A percentile compares a stretch with the other conserved stretches of the same genome.
These are phyloP conservation scores for Cephalopholis sonnerati DNA, from an alignment of 2,113 vertebrate species.

Conservation along the genomic window DNA sequence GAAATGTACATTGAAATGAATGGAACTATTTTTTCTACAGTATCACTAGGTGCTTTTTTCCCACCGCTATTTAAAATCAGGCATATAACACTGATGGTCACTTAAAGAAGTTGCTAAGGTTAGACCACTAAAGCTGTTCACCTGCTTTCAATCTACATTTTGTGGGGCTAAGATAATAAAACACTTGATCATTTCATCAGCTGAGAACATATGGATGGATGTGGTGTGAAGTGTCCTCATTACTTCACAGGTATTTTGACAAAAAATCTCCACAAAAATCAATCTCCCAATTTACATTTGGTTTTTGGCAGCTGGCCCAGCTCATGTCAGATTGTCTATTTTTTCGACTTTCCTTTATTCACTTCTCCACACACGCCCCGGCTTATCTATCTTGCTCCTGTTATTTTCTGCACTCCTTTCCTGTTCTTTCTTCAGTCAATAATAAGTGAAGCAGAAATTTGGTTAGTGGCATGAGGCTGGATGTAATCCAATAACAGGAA, in stretches of 20 bases:
- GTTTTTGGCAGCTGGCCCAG: constrained; percentile 31
- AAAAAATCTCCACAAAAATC: constrained; percentile 17
- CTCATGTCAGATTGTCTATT: constrained; percentile 44
- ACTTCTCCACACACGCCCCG: constrained; percentile 33
- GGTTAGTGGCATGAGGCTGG: constrained; percentile 66
- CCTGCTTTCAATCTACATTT: neutral
- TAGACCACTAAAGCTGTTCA: neutral
- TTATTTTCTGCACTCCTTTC: constrained; percentile 45
- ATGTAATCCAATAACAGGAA: constrained; percentile 71
- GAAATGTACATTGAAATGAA: neutral
- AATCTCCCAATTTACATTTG: constrained; percentile 33
- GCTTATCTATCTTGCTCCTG: constrained; percentile 42
- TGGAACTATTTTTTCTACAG: neutral
- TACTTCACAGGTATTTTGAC: constrained; percentile 8
- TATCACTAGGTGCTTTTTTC: neutral
- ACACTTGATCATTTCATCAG: constrained; percentile 7
- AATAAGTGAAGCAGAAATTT: constrained; percentile 68
- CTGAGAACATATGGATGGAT: constrained; percentile 6
- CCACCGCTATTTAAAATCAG: neutral
- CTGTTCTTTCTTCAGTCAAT: constrained; percentile 61
- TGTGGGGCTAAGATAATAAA: neutral
- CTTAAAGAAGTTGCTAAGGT: neutral
- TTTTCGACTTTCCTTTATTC: constrained; percentile 42
- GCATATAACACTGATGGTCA: neutral
- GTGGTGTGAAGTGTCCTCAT: neutral